Evolutionary conservation across 2,113 vertebrate species (phyloP).

Genomic region (Tenebrosternarchus preto): DNA sequence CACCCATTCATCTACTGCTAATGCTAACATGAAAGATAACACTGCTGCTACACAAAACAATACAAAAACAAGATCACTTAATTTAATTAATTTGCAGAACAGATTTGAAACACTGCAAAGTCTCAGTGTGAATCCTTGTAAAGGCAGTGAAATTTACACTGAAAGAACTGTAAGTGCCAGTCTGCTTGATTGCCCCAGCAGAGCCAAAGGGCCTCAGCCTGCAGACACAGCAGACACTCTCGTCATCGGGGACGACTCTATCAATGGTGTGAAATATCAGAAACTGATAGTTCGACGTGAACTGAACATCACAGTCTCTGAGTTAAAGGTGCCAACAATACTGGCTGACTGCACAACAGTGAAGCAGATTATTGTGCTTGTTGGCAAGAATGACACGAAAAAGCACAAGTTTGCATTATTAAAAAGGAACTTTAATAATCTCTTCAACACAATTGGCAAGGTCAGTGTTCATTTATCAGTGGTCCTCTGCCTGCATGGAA

Average conservation of each 20-base stretch:
- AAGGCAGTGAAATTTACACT: neutral
- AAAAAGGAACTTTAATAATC: neutral
- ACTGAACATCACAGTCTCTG: neutral
- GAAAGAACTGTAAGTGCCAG: neutral
- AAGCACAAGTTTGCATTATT: neutral
- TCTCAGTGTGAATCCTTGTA: neutral
- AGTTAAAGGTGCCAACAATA: neutral
- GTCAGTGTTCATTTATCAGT: neutral
- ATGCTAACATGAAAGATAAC: neutral
- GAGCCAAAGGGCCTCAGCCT: neutral
- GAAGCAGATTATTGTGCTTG: too few relatives aligned
- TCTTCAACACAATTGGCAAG: neutral
- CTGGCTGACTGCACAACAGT: too few relatives aligned
- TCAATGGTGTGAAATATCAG: neutral
- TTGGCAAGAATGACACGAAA: neutral
- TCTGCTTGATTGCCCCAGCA: neutral
- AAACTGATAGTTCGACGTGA: neutral
- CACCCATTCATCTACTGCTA: too few relatives aligned
- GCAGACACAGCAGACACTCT: neutral
- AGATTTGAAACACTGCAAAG: neutral
- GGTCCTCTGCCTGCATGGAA: too few relatives aligned
- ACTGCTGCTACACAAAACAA: too few relatives aligned
- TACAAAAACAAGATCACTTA: neutral
- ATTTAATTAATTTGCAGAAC: too few relatives aligned
- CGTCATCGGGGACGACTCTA: neutral